Evolutionary conservation across 2,888 invertebrate genomes (phyloP).

Genomic region (Mesodorylaimus sp.): DNA sequence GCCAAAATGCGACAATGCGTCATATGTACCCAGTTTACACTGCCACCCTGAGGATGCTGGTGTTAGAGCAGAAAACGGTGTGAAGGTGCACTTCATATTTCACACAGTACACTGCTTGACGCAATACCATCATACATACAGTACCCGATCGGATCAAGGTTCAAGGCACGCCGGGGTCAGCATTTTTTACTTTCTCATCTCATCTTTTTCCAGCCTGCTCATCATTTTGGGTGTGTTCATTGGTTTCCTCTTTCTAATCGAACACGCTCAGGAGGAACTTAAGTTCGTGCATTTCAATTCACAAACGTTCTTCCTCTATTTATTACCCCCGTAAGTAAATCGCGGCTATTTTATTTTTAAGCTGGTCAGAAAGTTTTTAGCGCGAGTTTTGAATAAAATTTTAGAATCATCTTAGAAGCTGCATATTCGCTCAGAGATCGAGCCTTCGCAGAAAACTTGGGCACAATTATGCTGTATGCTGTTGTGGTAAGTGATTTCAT

Average conservation of each 20-base stretch:
- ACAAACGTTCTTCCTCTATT: constrained; percentile 37
- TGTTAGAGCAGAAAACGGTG: no score
- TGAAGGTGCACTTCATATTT: no score
- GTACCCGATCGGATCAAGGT: no score
- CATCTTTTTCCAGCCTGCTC: constrained; percentile 34
- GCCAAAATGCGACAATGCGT: constrained; percentile 18
- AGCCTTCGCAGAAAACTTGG: constrained; percentile 39
- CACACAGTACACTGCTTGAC: no score
- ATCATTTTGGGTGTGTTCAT: constrained; percentile 36
- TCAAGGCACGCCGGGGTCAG: no score
- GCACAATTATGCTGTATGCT: constrained; percentile 40
- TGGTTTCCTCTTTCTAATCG: constrained; percentile 33
- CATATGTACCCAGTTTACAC: no score
- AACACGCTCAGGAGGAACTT: constrained; percentile 9
- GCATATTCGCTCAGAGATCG: constrained; percentile 41
- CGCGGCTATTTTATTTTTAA: neutral
- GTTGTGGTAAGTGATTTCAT: constrained; percentile 34
- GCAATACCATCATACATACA: no score
- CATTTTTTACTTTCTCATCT: constrained; percentile 11
- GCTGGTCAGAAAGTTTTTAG: neutral
- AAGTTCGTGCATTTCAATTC: constrained; percentile 31
- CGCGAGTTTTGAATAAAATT: neutral
- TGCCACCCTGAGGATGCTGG: no score
- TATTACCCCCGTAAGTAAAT: constrained; percentile 40
- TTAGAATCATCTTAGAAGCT: constrained; percentile 37